Conservation (phyloP, 1,140 invertebrate species). For the Hyles euphorbiae region DNA sequence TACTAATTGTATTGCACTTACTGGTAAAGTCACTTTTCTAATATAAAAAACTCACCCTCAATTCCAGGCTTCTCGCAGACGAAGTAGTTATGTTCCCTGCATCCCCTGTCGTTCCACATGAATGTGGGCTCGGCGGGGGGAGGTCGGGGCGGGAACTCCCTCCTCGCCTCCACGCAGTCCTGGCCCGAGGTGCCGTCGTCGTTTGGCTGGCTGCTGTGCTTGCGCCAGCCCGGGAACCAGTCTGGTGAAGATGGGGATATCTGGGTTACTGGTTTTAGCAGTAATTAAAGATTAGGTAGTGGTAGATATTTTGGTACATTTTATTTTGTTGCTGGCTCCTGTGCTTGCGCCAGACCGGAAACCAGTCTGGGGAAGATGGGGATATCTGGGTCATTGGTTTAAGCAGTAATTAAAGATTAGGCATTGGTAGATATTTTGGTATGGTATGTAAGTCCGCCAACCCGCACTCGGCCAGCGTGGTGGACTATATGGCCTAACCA, state of each 20-base stretch:
- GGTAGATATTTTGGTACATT: no score
- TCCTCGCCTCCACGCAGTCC: conserved; percentile 85
- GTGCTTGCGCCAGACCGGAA: conserved; percentile 83
- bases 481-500: no score
- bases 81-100: conserved; percentile 81
- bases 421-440: no score
- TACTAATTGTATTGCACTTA: no score
- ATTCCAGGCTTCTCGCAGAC: conserved; percentile 79
- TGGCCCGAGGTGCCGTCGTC: conserved; percentile 86
- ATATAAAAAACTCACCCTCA: conserved; percentile 34
- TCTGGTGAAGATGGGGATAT: conserved; percentile 69
- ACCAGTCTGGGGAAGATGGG: conserved; percentile 81
- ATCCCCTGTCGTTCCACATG: conserved; percentile 88
- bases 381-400: no score
- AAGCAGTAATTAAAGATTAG: no score
- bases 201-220: conserved; percentile 84
- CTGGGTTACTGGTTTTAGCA: no score
- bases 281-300: no score
- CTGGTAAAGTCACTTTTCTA: no score
- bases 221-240: conserved; percentile 87
- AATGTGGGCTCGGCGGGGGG: conserved; percentile 68
- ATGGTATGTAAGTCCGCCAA: no score
- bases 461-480: no score
- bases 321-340: conserved; percentile 84
- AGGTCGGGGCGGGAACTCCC: conserved; percentile 77